phyloP scores from a whole-genome alignment of 92 coral and sea anemone genomes.

The Parazoanthus darwini region DNA sequence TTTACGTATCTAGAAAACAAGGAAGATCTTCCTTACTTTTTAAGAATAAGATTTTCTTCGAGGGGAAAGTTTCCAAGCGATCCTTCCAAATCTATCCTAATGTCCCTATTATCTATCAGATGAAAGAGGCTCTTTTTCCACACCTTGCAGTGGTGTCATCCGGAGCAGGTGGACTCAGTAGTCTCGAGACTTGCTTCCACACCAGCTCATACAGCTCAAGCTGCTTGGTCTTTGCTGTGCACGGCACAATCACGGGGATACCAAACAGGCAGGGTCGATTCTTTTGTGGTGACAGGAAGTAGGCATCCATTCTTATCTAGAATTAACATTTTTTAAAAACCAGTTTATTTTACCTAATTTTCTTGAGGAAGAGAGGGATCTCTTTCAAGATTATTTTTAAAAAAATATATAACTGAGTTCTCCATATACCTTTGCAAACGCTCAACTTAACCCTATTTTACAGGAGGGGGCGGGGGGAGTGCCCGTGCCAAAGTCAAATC shows the following conservation, averaged over 20 bases:
- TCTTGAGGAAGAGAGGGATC: no score
- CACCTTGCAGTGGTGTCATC: conserved; percentile 80
- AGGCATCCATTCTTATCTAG: conserved; percentile 87
- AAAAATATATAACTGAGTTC: no score
- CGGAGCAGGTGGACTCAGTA: conserved; percentile 94
- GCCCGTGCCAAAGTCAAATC: no score
- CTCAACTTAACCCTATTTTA: no score
- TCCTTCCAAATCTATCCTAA: no score
- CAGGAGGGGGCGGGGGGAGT: no score
- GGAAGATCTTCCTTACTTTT: not conserved
- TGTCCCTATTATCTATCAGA: not conserved
- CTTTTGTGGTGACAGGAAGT: conserved; percentile 97
- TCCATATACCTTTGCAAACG: no score
- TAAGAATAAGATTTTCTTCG: not conserved
- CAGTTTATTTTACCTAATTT: not conserved
- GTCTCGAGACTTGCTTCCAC: conserved; percentile 93
- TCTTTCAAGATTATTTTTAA: no score
- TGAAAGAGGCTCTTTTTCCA: conserved; percentile 53
- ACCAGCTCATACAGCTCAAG: conserved; percentile 85
- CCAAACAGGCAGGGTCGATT: conserved; percentile 97
- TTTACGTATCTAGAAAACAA: no score
- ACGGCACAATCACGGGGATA: conserved; percentile 90
- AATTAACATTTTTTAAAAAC: not conserved
- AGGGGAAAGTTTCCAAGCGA: not conserved
- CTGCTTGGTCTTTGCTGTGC: conserved; percentile 76